Evolutionary conservation across 1,140 invertebrate species (phyloP).

Genomic region (Copidosoma floridanum): DNA sequence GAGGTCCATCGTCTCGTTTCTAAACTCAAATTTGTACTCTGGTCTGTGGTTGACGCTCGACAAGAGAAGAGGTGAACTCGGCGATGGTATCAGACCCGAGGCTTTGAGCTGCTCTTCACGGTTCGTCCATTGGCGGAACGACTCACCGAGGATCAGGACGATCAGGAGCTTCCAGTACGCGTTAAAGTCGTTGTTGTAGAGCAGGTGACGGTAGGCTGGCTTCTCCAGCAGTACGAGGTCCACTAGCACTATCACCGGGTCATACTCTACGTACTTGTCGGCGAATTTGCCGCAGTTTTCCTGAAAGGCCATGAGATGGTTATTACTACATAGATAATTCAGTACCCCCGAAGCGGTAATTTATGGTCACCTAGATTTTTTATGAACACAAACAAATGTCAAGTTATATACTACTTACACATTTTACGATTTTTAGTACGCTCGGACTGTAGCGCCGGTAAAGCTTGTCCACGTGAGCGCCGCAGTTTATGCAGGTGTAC

Average conservation of each 20-base stretch:
- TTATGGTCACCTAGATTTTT: no score
- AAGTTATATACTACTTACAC: constrained; percentile 59
- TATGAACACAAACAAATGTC: no score
- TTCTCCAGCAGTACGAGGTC: constrained; percentile 77
- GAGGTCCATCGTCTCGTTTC: neutral
- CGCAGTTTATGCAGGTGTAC: constrained; percentile 70
- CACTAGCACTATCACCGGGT: constrained; percentile 78
- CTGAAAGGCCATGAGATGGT: no score
- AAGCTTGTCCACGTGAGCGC: constrained; percentile 60
- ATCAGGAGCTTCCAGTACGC: constrained; percentile 51
- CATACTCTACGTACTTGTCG: constrained; percentile 89
- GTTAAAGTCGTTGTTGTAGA: constrained; percentile 75
- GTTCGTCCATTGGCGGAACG: constrained; percentile 43
- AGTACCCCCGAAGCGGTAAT: no score
- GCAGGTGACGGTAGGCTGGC: constrained; percentile 77
- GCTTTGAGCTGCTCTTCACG: constrained; percentile 19
- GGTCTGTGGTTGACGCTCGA: neutral
- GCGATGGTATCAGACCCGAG: neutral
- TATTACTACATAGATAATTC: no score
- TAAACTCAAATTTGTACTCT: neutral
- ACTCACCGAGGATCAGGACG: constrained; percentile 47
- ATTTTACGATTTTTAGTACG: constrained; percentile 69
- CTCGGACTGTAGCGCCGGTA: constrained; percentile 68
- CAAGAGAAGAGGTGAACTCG: neutral
- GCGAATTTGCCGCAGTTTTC: constrained; percentile 69